Conservation (phyloP, 2,888 invertebrate species). For the Sericinus montela region DNA sequence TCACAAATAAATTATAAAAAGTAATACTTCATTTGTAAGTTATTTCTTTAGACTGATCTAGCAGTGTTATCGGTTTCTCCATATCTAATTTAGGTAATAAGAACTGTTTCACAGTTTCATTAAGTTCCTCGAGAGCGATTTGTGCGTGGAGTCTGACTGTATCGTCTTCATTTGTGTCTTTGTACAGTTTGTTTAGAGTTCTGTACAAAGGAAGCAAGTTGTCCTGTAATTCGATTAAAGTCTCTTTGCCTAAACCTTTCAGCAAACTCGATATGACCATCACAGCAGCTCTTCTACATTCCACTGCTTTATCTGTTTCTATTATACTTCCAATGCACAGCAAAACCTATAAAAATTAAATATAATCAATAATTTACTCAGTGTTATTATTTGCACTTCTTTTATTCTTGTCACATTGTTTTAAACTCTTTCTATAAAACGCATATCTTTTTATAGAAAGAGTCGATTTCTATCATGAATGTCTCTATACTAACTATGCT, state of each 20-base stretch:
- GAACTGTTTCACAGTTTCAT: conserved; percentile 81
- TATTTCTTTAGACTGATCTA: conserved; percentile 35
- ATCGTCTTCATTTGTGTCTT: conserved; percentile 81
- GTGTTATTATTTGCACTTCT: too few species aligned
- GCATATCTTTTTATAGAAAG: too few species aligned
- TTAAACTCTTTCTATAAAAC: too few species aligned
- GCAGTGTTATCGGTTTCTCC: conserved; percentile 77
- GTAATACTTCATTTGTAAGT: conserved; percentile 43
- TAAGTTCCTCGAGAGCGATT: conserved; percentile 87
- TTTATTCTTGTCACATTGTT: too few species aligned
- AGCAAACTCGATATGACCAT: conserved; percentile 87
- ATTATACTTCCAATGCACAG: conserved; percentile 84
- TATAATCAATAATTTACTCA: too few species aligned
- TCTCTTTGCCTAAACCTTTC: conserved; percentile 85
- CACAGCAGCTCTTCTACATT: conserved; percentile 89
- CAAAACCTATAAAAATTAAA: conserved; percentile 81
- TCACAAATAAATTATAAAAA: conserved; percentile 27
- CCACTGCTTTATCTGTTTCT: conserved; percentile 83
- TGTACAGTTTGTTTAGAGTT: conserved; percentile 82
- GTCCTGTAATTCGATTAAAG: conserved; percentile 82
- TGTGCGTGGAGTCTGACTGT: conserved; percentile 86
- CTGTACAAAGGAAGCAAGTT: conserved; percentile 85
- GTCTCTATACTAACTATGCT: too few species aligned
- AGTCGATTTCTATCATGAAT: too few species aligned
- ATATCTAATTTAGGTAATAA: conserved; percentile 78